phyloP scores from a whole-genome alignment of 2,113 vertebrate species.

The Lepus americanus region DNA sequence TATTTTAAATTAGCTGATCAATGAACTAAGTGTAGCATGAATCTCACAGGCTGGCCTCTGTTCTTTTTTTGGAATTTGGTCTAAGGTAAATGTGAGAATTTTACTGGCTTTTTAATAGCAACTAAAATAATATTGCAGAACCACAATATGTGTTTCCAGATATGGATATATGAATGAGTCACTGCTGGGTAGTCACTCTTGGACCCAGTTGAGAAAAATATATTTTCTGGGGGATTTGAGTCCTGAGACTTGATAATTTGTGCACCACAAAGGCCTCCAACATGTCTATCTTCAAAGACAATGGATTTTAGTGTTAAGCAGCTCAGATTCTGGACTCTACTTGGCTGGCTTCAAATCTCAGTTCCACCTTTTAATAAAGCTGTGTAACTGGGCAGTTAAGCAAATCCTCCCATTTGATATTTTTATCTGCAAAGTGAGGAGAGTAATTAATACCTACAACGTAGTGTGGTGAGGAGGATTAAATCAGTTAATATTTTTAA shows the following conservation, averaged over 20 bases:
- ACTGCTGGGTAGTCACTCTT: neutral
- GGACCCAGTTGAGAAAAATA: neutral
- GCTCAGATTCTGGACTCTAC: neutral
- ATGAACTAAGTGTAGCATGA: neutral
- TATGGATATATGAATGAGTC: neutral
- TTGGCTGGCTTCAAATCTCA: neutral
- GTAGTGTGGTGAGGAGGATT: neutral
- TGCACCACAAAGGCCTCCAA: neutral
- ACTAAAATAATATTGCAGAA: neutral
- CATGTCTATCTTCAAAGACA: neutral
- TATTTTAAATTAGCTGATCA: conserved; percentile 52
- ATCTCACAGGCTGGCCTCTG: neutral
- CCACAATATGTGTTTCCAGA: neutral
- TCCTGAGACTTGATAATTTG: neutral
- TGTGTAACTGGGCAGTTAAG: neutral
- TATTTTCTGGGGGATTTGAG: neutral
- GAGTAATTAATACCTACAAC: neutral
- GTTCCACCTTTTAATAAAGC: neutral
- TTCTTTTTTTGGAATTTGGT: neutral
- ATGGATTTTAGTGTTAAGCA: neutral
- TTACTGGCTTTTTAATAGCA: neutral
- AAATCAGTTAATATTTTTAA: neutral
- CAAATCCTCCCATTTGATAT: neutral
- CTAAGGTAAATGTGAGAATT: neutral
- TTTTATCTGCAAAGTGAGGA: neutral